Evolutionary conservation across 2,113 vertebrate species (phyloP), one percentile per base, ranked within the genome.

Genomic region (Notarius quadriscutis): DNA sequence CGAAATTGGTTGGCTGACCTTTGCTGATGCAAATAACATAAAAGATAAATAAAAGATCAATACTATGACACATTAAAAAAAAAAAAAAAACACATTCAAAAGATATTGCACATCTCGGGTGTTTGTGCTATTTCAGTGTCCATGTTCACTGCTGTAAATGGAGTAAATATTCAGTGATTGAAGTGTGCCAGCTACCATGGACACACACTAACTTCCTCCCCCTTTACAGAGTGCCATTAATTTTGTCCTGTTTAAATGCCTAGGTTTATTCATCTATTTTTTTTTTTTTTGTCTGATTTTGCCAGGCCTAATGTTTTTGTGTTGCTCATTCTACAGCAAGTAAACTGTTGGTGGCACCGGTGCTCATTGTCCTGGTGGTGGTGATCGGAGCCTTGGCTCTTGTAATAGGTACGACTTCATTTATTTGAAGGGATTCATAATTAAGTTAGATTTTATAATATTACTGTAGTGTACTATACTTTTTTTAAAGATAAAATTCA

Each of bases 301-400:
- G 14, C 27, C 7, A 41, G 9, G 1, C 20, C 9, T 2, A 9
- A 58, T 20, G 17, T 55, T 7, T 82, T 55, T 82, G 60, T 87
- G 27, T 87, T 78, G 22, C 90, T 92, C 89, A 5, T 90, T 90
- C 94, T 95, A 88, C 96, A 99, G 98, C 96, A 91, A 95, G 97
- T 91, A 99, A 99, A 92, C 92, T 99, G 90, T 94, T 99, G 86
- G 93, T 99, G 89, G 96, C 97, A 81, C 98, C 98, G 48, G 87
- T 98, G 91, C 96, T 98, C 93, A 89, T 98, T 91, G 94, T 99
- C 89, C 94, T 99, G 93, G 97, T 97, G 91, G 93, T 99, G 94
- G 97, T 97, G 91, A 91, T 99, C 77, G 98, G 98, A 95, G 96
- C 97, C 15, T 92, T 99, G 91, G 97, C 97, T 77, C 94, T 99